A percentile compares a stretch with the other conserved stretches of the same genome.
These are phyloP conservation scores for Lepus timidus DNA, from an alignment of 2,113 vertebrate species.

Conservation along the genomic window DNA sequence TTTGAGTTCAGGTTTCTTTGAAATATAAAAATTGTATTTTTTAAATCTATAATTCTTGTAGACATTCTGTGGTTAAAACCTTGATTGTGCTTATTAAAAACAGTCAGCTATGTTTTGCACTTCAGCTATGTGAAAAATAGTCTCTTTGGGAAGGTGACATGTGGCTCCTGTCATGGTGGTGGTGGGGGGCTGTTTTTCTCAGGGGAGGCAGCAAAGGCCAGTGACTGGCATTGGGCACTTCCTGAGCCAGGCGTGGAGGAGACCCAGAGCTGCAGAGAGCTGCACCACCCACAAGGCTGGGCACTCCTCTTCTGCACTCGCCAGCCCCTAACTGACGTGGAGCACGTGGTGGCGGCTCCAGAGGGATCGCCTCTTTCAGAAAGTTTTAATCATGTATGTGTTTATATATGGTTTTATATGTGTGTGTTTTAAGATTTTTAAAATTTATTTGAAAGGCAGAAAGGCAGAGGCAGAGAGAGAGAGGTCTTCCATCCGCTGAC, in stretches of 20 bases:
- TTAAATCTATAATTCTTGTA: slow-evolving; percentile 88
- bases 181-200: background rate
- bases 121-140: slow-evolving; percentile 75
- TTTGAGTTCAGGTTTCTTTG: slow-evolving; percentile 91
- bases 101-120: slow-evolving; percentile 80
- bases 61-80: slow-evolving; percentile 84
- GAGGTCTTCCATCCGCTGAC: too few species aligned
- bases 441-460: too few species aligned
- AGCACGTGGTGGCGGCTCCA: too few species aligned
- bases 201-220: too few species aligned
- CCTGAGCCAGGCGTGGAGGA: background rate
- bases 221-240: background rate
- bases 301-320: background rate
- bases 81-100: slow-evolving; percentile 87
- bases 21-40: slow-evolving; percentile 89
- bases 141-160: slow-evolving; percentile 66
- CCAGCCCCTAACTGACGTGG: too few species aligned
- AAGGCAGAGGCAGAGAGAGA: too few species aligned
- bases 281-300: background rate
- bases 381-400: background rate
- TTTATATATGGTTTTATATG: too few species aligned
- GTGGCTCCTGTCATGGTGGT: slow-evolving; percentile 5
- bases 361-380: background rate
- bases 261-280: background rate
- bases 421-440: too few species aligned